phyloP scores from a whole-genome alignment of 2,113 vertebrate genomes.

The Tringa solitaria region DNA sequence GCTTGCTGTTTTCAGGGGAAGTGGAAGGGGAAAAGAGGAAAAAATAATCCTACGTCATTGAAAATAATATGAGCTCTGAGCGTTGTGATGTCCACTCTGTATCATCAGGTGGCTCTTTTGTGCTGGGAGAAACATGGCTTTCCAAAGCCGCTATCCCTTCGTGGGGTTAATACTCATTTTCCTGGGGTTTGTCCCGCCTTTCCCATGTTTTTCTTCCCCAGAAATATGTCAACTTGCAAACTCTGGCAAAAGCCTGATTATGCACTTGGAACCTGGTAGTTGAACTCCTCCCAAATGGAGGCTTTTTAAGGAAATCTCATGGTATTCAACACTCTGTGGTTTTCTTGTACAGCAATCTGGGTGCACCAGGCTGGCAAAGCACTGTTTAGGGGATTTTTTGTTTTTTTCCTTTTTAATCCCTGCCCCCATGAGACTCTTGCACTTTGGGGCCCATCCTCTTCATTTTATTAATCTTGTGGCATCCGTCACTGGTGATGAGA shows the following conservation, averaged over 20 bases:
- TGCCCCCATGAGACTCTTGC: not conserved
- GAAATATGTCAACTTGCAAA: not conserved
- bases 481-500: not conserved
- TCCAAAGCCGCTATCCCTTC: not conserved
- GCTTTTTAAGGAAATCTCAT: not conserved
- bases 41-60: not conserved
- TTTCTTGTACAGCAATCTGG: not conserved
- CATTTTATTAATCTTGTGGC: rapidly evolving
- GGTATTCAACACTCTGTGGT: not conserved
- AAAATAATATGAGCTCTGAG: not conserved
- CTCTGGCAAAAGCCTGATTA: not conserved
- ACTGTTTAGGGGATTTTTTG: not conserved
- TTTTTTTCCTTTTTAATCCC: not conserved
- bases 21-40: not conserved
- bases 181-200: not conserved
- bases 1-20: not conserved
- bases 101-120: conserved; percentile 1
- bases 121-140: not conserved
- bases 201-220: not conserved
- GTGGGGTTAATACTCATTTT: not conserved
- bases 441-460: not conserved
- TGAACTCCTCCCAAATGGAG: not conserved
- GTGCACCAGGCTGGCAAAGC: not conserved
- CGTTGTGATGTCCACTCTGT: not conserved
- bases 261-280: not conserved